Conservation (phyloP, 1,140 invertebrate species). For the Idris sp. region DNA sequence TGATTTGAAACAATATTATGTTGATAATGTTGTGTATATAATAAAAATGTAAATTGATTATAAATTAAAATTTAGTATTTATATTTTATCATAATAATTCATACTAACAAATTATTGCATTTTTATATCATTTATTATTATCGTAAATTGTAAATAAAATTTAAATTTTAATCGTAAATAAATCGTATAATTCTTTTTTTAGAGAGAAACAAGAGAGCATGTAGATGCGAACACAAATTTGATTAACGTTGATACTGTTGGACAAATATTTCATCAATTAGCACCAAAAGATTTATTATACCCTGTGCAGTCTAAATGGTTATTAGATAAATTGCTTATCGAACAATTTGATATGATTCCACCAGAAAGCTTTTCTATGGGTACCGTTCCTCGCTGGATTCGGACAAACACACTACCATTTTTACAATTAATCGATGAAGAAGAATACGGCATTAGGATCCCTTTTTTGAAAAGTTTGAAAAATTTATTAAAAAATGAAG, state of each 20-base stretch:
- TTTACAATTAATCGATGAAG: neutral
- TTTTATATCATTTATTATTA: too few species aligned
- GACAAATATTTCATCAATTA: neutral
- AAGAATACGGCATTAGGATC: neutral
- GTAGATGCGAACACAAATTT: constrained; percentile 2
- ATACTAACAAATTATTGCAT: too few species aligned
- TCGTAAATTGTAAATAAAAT: too few species aligned
- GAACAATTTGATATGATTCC: neutral
- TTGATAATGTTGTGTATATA: too few species aligned
- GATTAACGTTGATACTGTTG: neutral
- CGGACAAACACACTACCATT: neutral
- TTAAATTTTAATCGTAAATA: too few species aligned
- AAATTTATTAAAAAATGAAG: neutral
- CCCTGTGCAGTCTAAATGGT: neutral
- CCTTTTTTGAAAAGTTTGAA: neutral
- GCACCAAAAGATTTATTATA: neutral
- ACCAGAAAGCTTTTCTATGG: neutral
- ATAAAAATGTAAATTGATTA: too few species aligned
- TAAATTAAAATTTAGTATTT: too few species aligned
- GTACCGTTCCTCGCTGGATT: neutral
- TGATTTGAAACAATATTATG: too few species aligned
- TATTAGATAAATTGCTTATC: neutral
- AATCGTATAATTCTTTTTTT: neutral
- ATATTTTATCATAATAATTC: too few species aligned
- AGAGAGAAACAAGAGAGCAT: neutral